These are phyloP conservation scores for Erethizon dorsatum DNA, from an alignment of 2,797 vertebrate genomes.

Conservation along the genomic window DNA sequence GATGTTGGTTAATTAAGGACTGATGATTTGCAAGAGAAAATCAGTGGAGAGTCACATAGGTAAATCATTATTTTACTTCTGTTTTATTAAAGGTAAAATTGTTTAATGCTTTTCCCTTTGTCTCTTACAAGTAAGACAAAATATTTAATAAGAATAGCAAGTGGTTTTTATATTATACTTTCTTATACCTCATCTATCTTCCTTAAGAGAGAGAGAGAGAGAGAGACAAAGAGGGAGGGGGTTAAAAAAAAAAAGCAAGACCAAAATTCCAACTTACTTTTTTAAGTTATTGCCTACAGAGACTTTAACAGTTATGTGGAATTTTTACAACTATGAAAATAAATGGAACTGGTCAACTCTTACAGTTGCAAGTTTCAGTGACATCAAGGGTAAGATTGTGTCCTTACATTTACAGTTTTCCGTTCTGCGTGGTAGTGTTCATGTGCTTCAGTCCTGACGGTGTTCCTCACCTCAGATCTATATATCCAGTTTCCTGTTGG, in stretches of 20 bases:
- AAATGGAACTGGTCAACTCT: conserved; percentile 77
- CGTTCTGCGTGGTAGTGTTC: conserved; percentile 25
- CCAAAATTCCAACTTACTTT: conserved; percentile 34
- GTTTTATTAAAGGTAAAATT: conserved; percentile 52
- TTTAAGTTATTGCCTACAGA: conserved; percentile 62
- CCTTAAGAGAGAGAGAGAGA: conserved; percentile 18
- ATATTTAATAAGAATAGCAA: conserved; percentile 16
- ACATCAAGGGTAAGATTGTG: conserved; percentile 63
- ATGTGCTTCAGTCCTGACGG: neutral
- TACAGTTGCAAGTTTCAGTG: conserved; percentile 76
- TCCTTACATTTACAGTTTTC: conserved; percentile 42
- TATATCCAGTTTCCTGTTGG: neutral
- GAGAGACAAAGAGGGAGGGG: neutral
- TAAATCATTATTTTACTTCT: conserved; percentile 65
- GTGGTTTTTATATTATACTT: conserved; percentile 62
- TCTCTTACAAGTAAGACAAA: conserved; percentile 64
- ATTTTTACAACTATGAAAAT: conserved; percentile 77
- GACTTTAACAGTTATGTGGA: conserved; percentile 69
- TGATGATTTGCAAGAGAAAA: conserved; percentile 61
- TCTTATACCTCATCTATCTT: conserved; percentile 56
- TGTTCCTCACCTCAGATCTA: conserved; percentile 51
- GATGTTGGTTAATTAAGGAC: conserved; percentile 53
- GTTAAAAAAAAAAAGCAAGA: conserved; percentile 38
- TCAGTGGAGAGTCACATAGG: conserved; percentile 47
- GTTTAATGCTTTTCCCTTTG: conserved; percentile 58